Base-by-base conservation (phyloP, 2,888 invertebrate species). In the Morpho deidamia region DNA sequence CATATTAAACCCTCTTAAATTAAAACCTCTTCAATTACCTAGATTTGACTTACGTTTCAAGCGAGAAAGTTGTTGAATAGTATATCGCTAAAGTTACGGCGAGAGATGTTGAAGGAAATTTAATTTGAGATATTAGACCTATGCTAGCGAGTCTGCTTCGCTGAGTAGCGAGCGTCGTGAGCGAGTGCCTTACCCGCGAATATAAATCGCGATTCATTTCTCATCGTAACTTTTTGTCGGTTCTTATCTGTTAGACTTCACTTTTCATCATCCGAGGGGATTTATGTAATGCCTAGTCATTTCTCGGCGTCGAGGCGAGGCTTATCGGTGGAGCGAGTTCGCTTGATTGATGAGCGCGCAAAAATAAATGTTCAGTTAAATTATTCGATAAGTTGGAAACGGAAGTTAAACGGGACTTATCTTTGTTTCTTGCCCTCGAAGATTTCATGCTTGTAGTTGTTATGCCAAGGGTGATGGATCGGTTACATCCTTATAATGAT, bases 271-370 rank as follows among this genome's bases (percentile, higher is more conserved):
- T 90, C 90, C 90, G 77, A 90, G 82, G 90, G 90, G 90, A 90
- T 90, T 90, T 90, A 90, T 90, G 90, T 90, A 90, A 90, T 90
- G 90, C 90, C 89, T 90, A 90, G 90, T 90, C 90, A 90, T 90
- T 90, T 90, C 90, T 90, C 90, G 89, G 88, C 90, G 90, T 90
- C 90, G 88, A 82, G 85, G 76, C 84, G 82, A 74, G 85, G 86
- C 85, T 88, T 89, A 85, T 89, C 89, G 86, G 81, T 74, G 80
- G 77, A 83, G 83, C 80, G 81, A 78, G 84, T 81, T 81, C 82
- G 78, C 87, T 90, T 90, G 90, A 90, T 90, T 90, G 90, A 90
- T 90, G 90, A 89, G 87, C 88, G 88, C 86, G 90, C 89, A 90
- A 89, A 90, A 90, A 90, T 90, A 90, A 90, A 90, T 90, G 90